These are phyloP conservation scores for Myzus persicae DNA, from an alignment of 1,140 invertebrate species.

Conservation along the genomic window DNA sequence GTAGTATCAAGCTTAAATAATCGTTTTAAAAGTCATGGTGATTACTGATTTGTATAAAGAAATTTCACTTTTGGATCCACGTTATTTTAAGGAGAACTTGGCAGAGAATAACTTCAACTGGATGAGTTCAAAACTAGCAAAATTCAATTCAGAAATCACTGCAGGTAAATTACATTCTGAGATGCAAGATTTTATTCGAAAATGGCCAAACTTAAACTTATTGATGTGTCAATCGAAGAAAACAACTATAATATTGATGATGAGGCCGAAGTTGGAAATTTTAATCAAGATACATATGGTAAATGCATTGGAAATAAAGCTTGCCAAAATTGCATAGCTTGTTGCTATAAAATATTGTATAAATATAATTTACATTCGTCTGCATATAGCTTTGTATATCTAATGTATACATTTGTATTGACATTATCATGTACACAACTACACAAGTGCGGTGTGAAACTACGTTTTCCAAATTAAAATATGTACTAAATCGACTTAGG, in stretches of 20 bases:
- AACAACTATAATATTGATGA: neutral
- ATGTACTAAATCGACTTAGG: neutral
- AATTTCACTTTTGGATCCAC: neutral
- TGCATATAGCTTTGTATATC: neutral
- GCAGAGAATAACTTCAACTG: neutral
- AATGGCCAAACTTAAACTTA: neutral
- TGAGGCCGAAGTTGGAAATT: neutral
- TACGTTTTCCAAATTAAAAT: slow-evolving; percentile 23
- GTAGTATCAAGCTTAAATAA: slow-evolving; percentile 3
- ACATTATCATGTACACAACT: slow-evolving; percentile 5
- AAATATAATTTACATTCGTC: slow-evolving; percentile 5
- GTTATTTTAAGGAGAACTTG: neutral
- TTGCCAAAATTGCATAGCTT: neutral
- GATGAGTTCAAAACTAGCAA: neutral
- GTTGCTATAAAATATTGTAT: neutral
- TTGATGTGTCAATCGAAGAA: neutral
- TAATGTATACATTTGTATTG: slow-evolving; percentile 28
- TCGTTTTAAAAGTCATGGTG: neutral
- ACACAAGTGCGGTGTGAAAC: neutral
- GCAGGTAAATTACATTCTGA: neutral
- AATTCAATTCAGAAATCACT: neutral
- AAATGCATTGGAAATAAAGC: neutral
- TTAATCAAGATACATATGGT: neutral
- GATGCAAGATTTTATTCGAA: slow-evolving; percentile 7
- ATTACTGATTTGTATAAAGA: neutral